Conservation (phyloP, 2,113 vertebrate species). For the Onychorhynchus coronatus region DNA sequence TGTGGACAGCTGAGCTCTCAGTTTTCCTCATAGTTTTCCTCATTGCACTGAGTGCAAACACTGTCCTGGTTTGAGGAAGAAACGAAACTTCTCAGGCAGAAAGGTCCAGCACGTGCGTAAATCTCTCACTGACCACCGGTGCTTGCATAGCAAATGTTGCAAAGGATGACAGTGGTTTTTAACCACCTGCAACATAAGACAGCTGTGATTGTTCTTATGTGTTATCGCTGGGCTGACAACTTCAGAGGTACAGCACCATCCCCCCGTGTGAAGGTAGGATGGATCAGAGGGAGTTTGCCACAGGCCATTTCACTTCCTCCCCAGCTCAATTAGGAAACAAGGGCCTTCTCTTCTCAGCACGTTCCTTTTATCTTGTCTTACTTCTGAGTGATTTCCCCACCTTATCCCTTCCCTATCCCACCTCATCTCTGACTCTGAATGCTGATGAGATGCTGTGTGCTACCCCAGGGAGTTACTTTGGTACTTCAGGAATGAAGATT, state of each 20-base stretch:
- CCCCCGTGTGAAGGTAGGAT: background rate
- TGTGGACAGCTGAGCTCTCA: background rate
- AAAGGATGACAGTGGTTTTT: background rate
- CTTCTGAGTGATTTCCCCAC: background rate
- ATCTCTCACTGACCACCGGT: background rate
- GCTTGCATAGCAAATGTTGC: background rate
- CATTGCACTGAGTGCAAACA: background rate
- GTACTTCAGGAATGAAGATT: background rate
- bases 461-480: background rate
- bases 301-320: background rate
- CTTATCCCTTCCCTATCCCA: background rate
- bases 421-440: background rate
- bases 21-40: background rate
- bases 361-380: conserved; percentile 8
- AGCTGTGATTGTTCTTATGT: background rate
- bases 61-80: background rate
- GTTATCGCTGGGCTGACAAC: background rate
- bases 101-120: background rate
- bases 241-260: background rate
- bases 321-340: background rate
- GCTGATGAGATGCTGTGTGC: background rate
- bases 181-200: background rate
- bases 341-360: background rate
- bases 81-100: background rate
- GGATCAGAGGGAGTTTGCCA: background rate